Conservation (phyloP, 2,797 vertebrate species). For the Triplophysa yarkandensis region DNA sequence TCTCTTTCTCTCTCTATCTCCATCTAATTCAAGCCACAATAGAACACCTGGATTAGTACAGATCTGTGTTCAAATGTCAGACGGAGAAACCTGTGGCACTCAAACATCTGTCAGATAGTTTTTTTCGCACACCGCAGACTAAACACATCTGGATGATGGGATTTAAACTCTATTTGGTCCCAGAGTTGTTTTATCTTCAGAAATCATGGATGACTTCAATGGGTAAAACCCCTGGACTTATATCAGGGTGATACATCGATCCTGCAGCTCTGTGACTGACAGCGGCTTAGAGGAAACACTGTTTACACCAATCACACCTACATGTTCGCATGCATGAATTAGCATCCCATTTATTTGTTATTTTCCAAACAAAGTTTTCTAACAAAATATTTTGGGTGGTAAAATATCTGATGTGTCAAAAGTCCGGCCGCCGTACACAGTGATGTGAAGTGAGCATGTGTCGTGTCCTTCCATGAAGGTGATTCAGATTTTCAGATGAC, state of each 20-base stretch:
- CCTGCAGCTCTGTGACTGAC: slow-evolving; percentile 20
- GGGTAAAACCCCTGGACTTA: slow-evolving; percentile 19
- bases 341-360: slow-evolving; percentile 14
- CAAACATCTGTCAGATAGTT: too few relatives aligned
- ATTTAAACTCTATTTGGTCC: not conserved
- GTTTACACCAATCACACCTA: slow-evolving; percentile 23
- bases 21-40: not conserved
- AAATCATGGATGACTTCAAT: not conserved
- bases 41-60: not conserved
- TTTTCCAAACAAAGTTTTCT: not conserved
- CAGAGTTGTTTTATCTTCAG: slow-evolving; percentile 12
- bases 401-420: too few relatives aligned
- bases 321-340: slow-evolving; percentile 20
- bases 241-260: slow-evolving; percentile 22
- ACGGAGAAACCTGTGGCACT: not conserved
- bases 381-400: not conserved
- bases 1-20: too few relatives aligned
- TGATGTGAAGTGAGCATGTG: slow-evolving; percentile 51
- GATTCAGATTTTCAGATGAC: slow-evolving; percentile 67
- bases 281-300: slow-evolving; percentile 5
- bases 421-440: not conserved
- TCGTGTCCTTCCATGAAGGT: slow-evolving; percentile 73
- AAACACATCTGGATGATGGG: not conserved
- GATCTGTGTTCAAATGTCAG: not conserved
- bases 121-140: too few relatives aligned